Percentiles rank a stretch among this genome's conserved stretches.
phyloP scores from a whole-genome alignment of 2,113 vertebrate species.

The Potamarius usumacintae region DNA sequence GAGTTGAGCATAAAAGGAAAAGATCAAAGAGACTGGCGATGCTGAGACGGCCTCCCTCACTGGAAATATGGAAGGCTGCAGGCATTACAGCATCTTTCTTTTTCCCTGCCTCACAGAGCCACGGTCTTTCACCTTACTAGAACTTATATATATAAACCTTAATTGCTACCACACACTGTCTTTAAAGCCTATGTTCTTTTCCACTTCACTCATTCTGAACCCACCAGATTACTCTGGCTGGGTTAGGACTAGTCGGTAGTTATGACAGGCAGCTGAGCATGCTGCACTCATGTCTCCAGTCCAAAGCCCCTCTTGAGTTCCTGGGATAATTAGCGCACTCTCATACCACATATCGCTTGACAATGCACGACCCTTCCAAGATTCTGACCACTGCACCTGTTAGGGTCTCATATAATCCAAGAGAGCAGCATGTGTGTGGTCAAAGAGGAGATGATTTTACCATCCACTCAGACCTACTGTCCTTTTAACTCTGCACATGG shows the following conservation, averaged over 20 bases:
- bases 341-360: constrained; percentile 28
- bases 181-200: background rate
- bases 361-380: constrained; percentile 25
- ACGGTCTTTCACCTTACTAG: constrained; percentile 20
- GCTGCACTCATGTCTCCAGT: constrained; percentile 34
- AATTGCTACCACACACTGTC: background rate
- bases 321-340: constrained; percentile 31
- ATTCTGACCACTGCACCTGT: constrained; percentile 56
- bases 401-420: constrained; percentile 37
- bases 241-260: background rate
- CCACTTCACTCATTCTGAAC: background rate
- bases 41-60: background rate
- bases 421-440: constrained; percentile 11
- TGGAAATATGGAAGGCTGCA: constrained; percentile 22
- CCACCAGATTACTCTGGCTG: background rate
- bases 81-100: constrained; percentile 10
- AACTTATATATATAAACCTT: background rate
- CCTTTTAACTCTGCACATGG: constrained; percentile 24
- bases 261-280: constrained; percentile 37
- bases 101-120: background rate
- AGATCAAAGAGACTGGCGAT: constrained; percentile 52
- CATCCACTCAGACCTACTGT: constrained; percentile 42
- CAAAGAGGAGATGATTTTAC: constrained; percentile 19
- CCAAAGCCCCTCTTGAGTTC: constrained; percentile 35
- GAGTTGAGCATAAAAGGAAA: constrained; percentile 44